These are phyloP conservation scores for Trachelus iudaicus DNA, from an alignment of 2,888 invertebrate species.

Conservation along the genomic window DNA sequence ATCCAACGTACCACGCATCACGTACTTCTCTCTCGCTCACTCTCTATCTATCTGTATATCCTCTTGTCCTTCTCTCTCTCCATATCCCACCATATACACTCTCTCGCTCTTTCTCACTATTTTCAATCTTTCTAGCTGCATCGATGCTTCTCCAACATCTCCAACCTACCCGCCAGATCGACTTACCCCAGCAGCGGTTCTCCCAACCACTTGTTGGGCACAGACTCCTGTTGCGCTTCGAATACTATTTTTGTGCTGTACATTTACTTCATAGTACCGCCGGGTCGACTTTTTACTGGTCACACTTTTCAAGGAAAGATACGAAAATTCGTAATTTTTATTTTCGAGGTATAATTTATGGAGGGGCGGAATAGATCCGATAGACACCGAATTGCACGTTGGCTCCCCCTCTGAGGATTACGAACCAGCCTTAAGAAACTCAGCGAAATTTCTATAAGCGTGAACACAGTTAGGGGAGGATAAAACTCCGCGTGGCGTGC, in stretches of 20 bases:
- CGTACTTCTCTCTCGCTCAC: not conserved
- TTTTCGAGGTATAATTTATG: not conserved
- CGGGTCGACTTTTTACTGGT: not conserved
- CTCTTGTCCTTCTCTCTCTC: not conserved
- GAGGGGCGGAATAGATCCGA: not conserved
- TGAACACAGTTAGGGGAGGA: slow-evolving; percentile 57
- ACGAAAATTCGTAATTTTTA: not conserved
- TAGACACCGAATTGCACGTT: not conserved
- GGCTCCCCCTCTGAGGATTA: not conserved
- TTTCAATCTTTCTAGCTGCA: not conserved
- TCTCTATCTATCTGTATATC: not conserved
- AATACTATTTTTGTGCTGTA: not conserved
- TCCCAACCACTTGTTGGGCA: not conserved
- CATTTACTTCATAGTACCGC: not conserved
- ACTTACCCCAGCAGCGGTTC: not conserved
- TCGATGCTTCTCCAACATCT: not conserved
- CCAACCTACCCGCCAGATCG: not conserved
- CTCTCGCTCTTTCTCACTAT: not conserved
- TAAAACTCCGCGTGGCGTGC: slow-evolving; percentile 54
- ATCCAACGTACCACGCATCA: slow-evolving; percentile 1
- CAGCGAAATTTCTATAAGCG: slow-evolving; percentile 27
- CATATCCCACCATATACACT: not conserved
- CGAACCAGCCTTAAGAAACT: slow-evolving; percentile 13
- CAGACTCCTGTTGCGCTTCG: not conserved
- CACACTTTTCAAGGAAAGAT: no score